Percentiles rank a stretch among this genome's conserved stretches.
phyloP scores from a whole-genome alignment of 1,140 invertebrate genomes.

The Zaprionus davidi region DNA sequence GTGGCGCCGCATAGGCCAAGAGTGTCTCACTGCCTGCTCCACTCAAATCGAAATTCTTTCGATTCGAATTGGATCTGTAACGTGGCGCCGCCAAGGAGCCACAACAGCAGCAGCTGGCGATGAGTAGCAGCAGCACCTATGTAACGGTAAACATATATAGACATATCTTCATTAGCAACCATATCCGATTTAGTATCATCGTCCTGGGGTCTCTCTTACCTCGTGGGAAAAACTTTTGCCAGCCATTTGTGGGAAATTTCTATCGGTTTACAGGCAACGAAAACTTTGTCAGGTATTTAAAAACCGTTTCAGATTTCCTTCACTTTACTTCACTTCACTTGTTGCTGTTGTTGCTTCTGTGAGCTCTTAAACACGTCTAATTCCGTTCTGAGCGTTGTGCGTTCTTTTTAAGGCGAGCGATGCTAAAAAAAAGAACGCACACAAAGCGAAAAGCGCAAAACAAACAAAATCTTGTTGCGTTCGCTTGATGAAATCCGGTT shows the following conservation, averaged over 20 bases:
- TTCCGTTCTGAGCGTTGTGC: conserved; percentile 59
- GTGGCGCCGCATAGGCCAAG: conserved; percentile 58
- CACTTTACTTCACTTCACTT: conserved; percentile 25
- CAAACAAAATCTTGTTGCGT: conserved; percentile 16
- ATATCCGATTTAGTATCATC: background rate
- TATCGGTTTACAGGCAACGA: background rate
- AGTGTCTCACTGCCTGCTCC: conserved; percentile 42
- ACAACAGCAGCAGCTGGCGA: conserved; percentile 24
- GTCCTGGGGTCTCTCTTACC: conserved; percentile 33
- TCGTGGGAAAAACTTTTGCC: conserved; percentile 34
- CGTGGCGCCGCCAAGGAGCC: conserved; percentile 46
- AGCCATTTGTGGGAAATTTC: conserved; percentile 34
- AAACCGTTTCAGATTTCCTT: conserved; percentile 5
- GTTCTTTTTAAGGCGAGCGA: conserved; percentile 74
- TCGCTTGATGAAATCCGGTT: conserved; percentile 66
- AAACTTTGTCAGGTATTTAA: background rate
- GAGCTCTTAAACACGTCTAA: conserved; percentile 77
- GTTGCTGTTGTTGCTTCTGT: conserved; percentile 4
- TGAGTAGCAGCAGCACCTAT: conserved; percentile 13
- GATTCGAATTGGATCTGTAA: conserved; percentile 43
- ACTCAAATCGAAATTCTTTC: conserved; percentile 36
- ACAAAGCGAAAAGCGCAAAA: background rate
- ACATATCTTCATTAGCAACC: background rate
- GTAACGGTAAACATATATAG: background rate
- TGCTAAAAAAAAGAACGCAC: conserved; percentile 36